Base-by-base conservation (phyloP, 35 echinoderm and acorn worm genomes). In the Holothuria glaberrima region DNA sequence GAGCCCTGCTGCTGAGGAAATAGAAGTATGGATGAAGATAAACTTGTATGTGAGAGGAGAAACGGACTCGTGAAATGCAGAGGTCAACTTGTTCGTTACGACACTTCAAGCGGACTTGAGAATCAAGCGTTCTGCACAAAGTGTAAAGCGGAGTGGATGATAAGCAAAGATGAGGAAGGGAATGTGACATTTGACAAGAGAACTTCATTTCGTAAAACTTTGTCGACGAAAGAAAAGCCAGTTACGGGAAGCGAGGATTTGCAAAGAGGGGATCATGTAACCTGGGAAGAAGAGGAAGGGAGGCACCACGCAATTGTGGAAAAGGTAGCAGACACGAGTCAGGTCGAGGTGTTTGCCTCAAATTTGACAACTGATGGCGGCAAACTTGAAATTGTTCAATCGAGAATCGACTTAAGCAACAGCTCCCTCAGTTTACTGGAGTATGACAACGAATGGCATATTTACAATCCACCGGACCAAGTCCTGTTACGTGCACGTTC, bases 51-150 rank as follows among this genome's bases (percentile, higher is more conserved):
- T 54, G 50, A 54, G 13, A 54, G 50, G 13, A 54, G 50, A 14
- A 54, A 54, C 1, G 56, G 80, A 6, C 80, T 57, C 22, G 27
- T 84, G 6, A 84, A 61, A 29, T 84, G 80, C 32, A 61, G 80
- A 63, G 80, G 80, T 13, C 33, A 21, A 32, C 28, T 84, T 22
- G 19, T 84, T n/a, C 56, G 4, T 0, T 84, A 84, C 56, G 56
- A 84, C 13, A 41, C 30, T 61, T 27, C 30, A 61, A 48, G 46
- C 0, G 80, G 80, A 12, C 33, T 61, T 31, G 46, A 27, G 26
- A 84, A 61, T 32, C 80, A 84, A n/a, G 54, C 56, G 0, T 84
- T 84, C 28, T 84, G 80, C 58, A 84, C 80, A 32, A 84, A 61
- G 20, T 84, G 80, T 63, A 58, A 26, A 48, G 24, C 59, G 57